phyloP scores from a whole-genome alignment of 2,113 vertebrate genomes.

The Cardinalis cardinalis region DNA sequence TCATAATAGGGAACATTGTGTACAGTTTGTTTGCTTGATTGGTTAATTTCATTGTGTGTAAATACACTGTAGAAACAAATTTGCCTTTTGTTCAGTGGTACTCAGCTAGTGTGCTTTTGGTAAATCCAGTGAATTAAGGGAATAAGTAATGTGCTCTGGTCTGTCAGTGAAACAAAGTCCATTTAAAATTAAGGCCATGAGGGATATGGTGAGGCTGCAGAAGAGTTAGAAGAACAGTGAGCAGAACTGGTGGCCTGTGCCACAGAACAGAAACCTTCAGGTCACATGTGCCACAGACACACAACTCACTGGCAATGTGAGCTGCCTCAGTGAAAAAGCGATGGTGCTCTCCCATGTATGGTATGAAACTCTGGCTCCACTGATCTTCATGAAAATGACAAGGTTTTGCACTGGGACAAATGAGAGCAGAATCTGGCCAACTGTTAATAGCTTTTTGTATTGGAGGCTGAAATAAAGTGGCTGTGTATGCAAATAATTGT shows the following conservation, averaged over 20 bases:
- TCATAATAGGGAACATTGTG: not conserved
- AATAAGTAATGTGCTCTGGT: not conserved
- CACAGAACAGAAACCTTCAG: not conserved
- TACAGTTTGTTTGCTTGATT: not conserved
- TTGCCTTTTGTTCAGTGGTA: not conserved
- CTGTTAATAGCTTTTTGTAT: slow-evolving; percentile 20
- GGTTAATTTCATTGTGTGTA: slow-evolving; percentile 27
- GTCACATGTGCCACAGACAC: not conserved
- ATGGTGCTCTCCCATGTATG: not conserved
- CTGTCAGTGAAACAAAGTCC: not conserved
- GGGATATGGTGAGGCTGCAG: not conserved
- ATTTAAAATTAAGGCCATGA: not conserved
- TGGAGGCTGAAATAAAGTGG: slow-evolving; percentile 26
- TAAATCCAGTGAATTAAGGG: not conserved
- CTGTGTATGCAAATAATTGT: slow-evolving; percentile 30
- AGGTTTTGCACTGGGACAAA: not conserved
- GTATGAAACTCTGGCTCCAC: not conserved
- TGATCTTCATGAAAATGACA: not conserved
- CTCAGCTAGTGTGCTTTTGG: not conserved
- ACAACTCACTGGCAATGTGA: not conserved
- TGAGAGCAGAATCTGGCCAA: not conserved
- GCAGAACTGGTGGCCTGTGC: not conserved
- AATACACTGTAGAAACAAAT: not conserved
- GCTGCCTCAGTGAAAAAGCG: not conserved
- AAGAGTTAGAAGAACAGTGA: not conserved